Base-by-base conservation (phyloP, 1,140 invertebrate genomes). In the Sminthurinus signatus region DNA sequence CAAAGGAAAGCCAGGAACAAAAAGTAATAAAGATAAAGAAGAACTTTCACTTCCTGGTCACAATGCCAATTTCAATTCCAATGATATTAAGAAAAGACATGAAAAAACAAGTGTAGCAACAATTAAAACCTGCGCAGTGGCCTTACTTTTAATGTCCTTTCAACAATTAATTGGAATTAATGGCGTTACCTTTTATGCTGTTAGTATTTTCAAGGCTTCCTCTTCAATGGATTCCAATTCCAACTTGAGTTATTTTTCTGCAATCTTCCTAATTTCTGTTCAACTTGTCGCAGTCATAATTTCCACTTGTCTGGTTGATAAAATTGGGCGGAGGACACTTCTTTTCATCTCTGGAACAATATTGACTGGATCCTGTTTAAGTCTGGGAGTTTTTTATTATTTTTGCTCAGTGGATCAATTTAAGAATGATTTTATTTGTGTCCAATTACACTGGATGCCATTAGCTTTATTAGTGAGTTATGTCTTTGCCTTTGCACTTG, bases 401-500 rank as follows among this genome's bases (percentile, higher is more conserved):
- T 58, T 21, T 56, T 56, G 54, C 21, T 57, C 19, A 39, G 32
- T 5, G 15, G 5, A 36, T 36, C 32, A 5, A 15, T 5, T 8
- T 15, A 36, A 36, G 15, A 36, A 36, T 36, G 36, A 23, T 3
- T 27, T 8, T 4, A 42, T 4, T n/a, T 25, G 17, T 46, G 21
- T 19, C 2, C 19, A 28, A 39, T 32, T 67, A 0, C 44, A 44
- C 15, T 62, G 43, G 55, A 39, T 62, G 4, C 76, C 80, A 15
- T 72, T 83, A 1, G 56, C 72, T 1, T 78, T 77, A 21, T 67
- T 82, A 0, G 73, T 79, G 17, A 44, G 77, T 1, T 83, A 78
- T 67, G 78, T 81, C 23, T 72, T 77, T 55, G 77, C 75, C 19
- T 83, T 83, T 74, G 76, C 77, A 4, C 55, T 82, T 29, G 81